Evolutionary conservation across 2,888 invertebrate species (phyloP).

Genomic region (Antitype chi): DNA sequence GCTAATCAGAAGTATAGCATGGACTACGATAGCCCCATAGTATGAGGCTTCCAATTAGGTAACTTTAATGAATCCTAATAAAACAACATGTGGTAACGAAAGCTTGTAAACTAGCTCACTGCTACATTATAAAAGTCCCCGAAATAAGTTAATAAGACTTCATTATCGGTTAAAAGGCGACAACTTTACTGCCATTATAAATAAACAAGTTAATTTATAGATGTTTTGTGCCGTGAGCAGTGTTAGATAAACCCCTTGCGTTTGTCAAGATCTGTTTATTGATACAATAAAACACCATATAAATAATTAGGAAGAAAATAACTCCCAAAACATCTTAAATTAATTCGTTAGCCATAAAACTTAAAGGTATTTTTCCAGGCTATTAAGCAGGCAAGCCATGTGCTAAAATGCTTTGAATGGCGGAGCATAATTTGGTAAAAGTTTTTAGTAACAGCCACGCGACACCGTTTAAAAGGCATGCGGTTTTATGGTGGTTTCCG

Average conservation of each 20-base stretch:
- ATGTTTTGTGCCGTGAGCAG: conserved; percentile 79
- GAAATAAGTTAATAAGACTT: conserved; percentile 78
- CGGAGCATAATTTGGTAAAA: conserved; percentile 78
- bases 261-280: conserved; percentile 80
- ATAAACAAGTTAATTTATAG: conserved; percentile 80
- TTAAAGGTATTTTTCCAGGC: conserved; percentile 69
- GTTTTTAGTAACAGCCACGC: conserved; percentile 80
- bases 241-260: conserved; percentile 75
- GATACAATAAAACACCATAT: conserved; percentile 71
- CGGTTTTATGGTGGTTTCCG: conserved; percentile 87
- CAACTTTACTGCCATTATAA: conserved; percentile 84
- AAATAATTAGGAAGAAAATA: conserved; percentile 49
- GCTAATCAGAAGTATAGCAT: background rate
- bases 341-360: conserved; percentile 57
- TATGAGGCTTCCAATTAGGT: background rate
- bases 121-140: conserved; percentile 72
- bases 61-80: conserved; percentile 25
- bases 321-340: conserved; percentile 42
- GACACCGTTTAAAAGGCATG: conserved; percentile 82
- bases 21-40: no score
- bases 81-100: conserved; percentile 38
- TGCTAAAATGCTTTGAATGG: conserved; percentile 77
- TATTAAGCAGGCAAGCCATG: conserved; percentile 76
- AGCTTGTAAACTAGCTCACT: conserved; percentile 64
- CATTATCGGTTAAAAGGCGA: conserved; percentile 82